Evolutionary conservation across 2,113 vertebrate species (phyloP).

Genomic region (Chinchilla lanigera): DNA sequence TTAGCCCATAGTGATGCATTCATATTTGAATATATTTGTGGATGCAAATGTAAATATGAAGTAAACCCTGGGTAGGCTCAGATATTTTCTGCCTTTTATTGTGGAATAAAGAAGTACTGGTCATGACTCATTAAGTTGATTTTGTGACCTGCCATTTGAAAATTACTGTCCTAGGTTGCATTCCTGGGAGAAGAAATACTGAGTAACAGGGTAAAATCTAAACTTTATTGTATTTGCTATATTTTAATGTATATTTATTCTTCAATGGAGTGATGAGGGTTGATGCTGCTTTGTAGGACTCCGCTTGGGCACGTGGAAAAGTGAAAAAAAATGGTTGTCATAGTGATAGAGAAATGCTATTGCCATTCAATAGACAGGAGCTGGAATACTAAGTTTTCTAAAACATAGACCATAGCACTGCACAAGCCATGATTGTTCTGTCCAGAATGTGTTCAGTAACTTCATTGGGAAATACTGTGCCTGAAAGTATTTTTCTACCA

Average conservation of each 20-base stretch:
- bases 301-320: background rate
- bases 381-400: background rate
- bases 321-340: background rate
- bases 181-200: background rate
- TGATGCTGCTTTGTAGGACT: background rate
- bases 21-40: background rate
- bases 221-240: background rate
- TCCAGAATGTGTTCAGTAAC: background rate
- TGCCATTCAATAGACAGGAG: background rate
- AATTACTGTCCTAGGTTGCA: background rate
- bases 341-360: background rate
- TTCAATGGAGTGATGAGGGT: background rate
- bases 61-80: background rate
- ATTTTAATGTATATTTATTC: conserved; percentile 2
- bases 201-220: background rate
- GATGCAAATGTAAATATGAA: conserved; percentile 17
- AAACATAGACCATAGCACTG: background rate
- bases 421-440: background rate
- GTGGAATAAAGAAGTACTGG: background rate
- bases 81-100: background rate
- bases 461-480: background rate
- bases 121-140: background rate
- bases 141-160: conserved; percentile 54
- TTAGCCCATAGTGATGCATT: background rate
- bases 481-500: background rate